A percentile compares a stretch with the other conserved stretches of the same genome.
These are phyloP conservation scores for Scaptomyza tumidula DNA, from an alignment of 2,888 invertebrate genomes.

Conservation along the genomic window DNA sequence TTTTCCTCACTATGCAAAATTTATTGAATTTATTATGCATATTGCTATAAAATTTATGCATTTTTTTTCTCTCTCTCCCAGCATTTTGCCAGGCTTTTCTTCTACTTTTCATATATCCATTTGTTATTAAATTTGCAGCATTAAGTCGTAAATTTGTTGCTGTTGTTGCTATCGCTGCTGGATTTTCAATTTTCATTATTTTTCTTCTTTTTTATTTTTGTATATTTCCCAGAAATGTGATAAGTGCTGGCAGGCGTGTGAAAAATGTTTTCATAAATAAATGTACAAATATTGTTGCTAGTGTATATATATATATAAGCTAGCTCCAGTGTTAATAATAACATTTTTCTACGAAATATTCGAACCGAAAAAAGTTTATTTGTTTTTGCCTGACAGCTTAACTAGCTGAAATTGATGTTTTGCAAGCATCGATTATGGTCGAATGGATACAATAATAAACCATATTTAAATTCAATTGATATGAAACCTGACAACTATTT, in stretches of 20 bases:
- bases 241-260: constrained; percentile 10
- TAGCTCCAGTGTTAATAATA: background rate
- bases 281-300: background rate
- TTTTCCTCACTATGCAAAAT: constrained; percentile 43
- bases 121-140: constrained; percentile 57
- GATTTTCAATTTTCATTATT: constrained; percentile 38
- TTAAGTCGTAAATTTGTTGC: constrained; percentile 42
- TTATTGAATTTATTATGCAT: constrained; percentile 79
- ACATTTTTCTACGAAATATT: background rate
- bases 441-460: background rate
- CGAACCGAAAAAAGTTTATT: background rate
- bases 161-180: constrained; percentile 13
- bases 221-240: constrained; percentile 4
- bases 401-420: background rate
- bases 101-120: constrained; percentile 10
- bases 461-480: no score
- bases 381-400: background rate
- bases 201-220: background rate
- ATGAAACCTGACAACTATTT: background rate
- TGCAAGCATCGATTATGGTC: background rate
- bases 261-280: constrained; percentile 27
- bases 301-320: background rate
- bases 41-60: constrained; percentile 68
- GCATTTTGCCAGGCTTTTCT: constrained; percentile 20
- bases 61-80: constrained; percentile 30